Base-by-base conservation (phyloP, 1,140 invertebrate species). In the Chlorops oryzae region DNA sequence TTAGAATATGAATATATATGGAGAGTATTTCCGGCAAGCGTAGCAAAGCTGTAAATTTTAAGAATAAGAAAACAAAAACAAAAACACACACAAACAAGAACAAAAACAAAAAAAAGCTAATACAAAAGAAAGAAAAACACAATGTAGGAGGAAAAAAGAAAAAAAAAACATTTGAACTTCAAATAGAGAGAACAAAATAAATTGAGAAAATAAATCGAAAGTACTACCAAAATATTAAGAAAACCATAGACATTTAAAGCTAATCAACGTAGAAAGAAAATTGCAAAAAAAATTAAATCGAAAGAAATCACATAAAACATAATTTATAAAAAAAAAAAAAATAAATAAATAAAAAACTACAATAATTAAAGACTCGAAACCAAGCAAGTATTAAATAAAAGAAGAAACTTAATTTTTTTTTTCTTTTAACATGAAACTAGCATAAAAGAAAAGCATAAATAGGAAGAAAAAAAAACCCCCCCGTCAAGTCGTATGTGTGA, bases 351-450 rank as follows among this genome's bases (percentile, higher is more conserved):
- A 23, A 23, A 39, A 21, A 49, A 38, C 38, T 49, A 24, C 32
- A 45, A 34, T 45, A 27, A 54, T 24, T 38, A 63, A 68, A 68
- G 65, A 68, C 65, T 68, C 65, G 63, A 68, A 68, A 68, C 65
- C 65, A 68, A 62, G 62, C 62, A 68, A 68, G 65, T 68, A 68
- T 68, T 68, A 68, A 68, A 62, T 59, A 65, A 56, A 41, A 52
- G 42, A 42, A 37, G 35, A 46, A 41, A 39, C 15, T 17, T 28
- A 44, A 35, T n/a, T 10, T 44, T 28, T 28, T 44, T 28, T 25
- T 15, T 28, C 32, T 37, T 42, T 38, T 25, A 44, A 50, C 34
- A 50, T 15, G 20, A 32, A 23, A 20, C 35, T 17, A 5, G 57
- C 55, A 23, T 17, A 27, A 34, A 34, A 43, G 12, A 42, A 50